Evolutionary conservation across 2,113 vertebrate genomes (phyloP).

Genomic region (Aptenodytes forsteri): DNA sequence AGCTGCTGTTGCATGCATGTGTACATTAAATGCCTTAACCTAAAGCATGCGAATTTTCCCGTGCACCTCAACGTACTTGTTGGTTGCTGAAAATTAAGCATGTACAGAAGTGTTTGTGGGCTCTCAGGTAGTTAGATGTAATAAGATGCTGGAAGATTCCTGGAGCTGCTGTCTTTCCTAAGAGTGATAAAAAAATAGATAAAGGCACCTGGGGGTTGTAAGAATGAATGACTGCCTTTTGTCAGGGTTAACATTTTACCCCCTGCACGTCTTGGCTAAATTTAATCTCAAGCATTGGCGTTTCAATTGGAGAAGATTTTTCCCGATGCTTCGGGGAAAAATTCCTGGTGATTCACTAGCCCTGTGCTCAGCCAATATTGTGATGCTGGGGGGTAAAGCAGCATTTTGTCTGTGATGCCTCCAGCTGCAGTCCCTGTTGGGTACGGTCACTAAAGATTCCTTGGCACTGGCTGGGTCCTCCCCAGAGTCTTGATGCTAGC

Average conservation of each 20-base stretch:
- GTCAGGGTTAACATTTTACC: not conserved
- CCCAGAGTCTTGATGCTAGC: not conserved
- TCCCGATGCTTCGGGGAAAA: not conserved
- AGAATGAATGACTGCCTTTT: not conserved
- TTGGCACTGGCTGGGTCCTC: not conserved
- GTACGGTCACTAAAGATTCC: not conserved
- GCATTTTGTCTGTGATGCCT: not conserved
- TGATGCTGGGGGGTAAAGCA: not conserved
- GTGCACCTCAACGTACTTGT: rapidly evolving
- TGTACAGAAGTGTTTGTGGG: not conserved
- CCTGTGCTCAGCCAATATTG: not conserved
- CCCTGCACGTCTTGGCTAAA: not conserved
- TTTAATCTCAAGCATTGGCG: not conserved
- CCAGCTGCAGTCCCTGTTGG: not conserved
- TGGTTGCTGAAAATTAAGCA: not conserved
- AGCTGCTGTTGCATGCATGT: rapidly evolving
- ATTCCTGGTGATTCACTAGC: not conserved
- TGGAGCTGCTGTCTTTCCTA: not conserved
- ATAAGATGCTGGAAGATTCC: not conserved
- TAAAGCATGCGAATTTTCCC: not conserved
- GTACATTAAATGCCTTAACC: not conserved
- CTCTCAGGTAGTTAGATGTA: not conserved
- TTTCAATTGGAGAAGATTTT: not conserved
- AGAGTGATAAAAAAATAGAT: not conserved
- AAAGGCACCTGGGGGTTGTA: not conserved